Base-by-base conservation (phyloP, 2,797 vertebrate genomes). In the Syndactyla subalaris region DNA sequence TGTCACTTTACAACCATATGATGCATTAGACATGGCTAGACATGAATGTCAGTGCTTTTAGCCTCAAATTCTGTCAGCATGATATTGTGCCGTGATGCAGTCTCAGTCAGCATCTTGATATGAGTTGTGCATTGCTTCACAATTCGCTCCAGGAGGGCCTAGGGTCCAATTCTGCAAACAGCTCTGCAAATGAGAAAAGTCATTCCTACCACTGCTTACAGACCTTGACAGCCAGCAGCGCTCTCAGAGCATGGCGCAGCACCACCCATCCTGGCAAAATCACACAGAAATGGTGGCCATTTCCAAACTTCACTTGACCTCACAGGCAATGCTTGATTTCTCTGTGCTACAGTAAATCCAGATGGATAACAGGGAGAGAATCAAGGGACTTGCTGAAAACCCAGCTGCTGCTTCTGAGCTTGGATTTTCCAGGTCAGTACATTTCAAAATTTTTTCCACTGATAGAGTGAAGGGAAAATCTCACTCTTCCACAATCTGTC, bases 371-470 rank as follows among this genome's bases (percentile, higher is more conserved):
- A 67, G 20, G 74, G 59, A 90, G 90, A 79, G 71, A 95, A 95
- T 65, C 38, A 85, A 82, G 77, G 23, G 63, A 84, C 70, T 88
- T 87, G 83, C 77, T 93, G 86, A 92, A 95, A 93, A 89, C 23
- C 45, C 67, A 87, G 77, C 32, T 79, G 80, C 90, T 93, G 77
- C 41, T 89, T 79, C 52, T 67, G 43, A 89, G 74, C 55, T 86
- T 90, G 71, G 55, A 76, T 89, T 94, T 97, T 94, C 90, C 86
- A 87, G 88, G 94, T 91, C 86, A 94, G 51, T 71, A 77, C 15
- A 71, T 92, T 78, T 67, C 21, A 67, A 29, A 59, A 29, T 45
- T 49, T 70, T 88, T 90, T 79, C 54, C 62, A 78, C 14, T 0
- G 0, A 68, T 6, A 82, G 29, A 70, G 7, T 63, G 32, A 86